Percentiles rank a stretch among this genome's conserved stretches.
These are phyloP conservation scores for Apis dorsata DNA, from an alignment of 1,140 invertebrate genomes.

Conservation along the genomic window DNA sequence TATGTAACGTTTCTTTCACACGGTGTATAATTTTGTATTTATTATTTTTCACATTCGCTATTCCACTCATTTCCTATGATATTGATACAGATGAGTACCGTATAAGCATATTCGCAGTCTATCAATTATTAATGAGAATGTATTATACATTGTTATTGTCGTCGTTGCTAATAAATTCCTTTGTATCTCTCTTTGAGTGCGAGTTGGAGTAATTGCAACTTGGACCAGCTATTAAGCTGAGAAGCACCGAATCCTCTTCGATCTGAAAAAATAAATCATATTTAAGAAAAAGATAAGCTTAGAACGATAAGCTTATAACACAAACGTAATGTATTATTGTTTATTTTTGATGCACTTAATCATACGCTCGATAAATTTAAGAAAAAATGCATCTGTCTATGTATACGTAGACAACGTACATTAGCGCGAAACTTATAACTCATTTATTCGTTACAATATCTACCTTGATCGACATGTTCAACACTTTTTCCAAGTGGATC, in stretches of 20 bases:
- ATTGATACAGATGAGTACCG: too few relatives aligned
- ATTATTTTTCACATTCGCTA: too few relatives aligned
- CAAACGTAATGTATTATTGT: too few relatives aligned
- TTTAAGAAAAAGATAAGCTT: too few relatives aligned
- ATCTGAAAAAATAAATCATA: not conserved
- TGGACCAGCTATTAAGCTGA: constrained; percentile 1
- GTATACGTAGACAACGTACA: not conserved
- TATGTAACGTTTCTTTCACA: too few relatives aligned
- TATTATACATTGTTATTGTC: constrained; percentile 42
- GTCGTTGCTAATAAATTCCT: not conserved
- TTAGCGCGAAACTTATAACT: not conserved
- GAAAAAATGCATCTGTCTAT: too few relatives aligned
- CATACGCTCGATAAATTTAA: too few relatives aligned
- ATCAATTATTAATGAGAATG: not conserved
- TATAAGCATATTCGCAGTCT: not conserved
- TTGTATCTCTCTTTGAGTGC: not conserved
- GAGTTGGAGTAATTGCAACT: not conserved
- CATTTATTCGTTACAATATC: not conserved
- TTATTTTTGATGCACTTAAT: too few relatives aligned
- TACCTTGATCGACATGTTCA: constrained; percentile 35
- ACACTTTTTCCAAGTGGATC: not conserved
- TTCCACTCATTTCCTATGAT: too few relatives aligned
- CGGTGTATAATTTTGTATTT: too few relatives aligned
- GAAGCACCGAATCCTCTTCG: not conserved
- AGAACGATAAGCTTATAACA: too few relatives aligned